Evolutionary conservation across 2,797 vertebrate genomes (phyloP), one percentile per base, ranked within the genome.

Genomic region (Sebastes goodei): DNA sequence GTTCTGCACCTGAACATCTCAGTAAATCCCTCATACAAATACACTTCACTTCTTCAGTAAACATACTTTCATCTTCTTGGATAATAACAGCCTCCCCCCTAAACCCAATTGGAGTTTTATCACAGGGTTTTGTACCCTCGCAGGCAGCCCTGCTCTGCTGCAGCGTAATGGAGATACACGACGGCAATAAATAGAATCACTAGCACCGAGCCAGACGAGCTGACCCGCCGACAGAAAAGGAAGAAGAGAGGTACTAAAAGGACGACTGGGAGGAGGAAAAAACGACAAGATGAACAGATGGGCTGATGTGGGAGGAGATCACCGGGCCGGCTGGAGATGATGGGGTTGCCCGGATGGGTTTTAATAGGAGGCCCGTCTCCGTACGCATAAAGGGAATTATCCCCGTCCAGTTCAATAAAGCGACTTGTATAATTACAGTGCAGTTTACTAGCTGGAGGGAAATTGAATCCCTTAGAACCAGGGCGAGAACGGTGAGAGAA

Each of bases 381-480:
- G 56, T 25, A 60, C 0, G 29, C 55, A 71, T 85, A 73, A 87
- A 89, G 78, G 71, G 80, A 90, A 83, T 88, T 63, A 77, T 74
- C 77, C 75, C 46, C 4, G 21, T 86, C 86, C 80, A 63, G 83
- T 87, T 87, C 83, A 85, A 81, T 88, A 86, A 83, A 88, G 71
- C 76, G 30, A 6, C 84, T 79, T 79, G 86, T 86, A 74, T 90
- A 90, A 90, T 91, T 87, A 92, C 66, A 77, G 78, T 62, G 76
- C 82, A 68, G 87, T 90, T 92, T 91, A 89, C 78, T 71, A 79
- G 86, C 90, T 81, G 62, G 38, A 69, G 85, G 79, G 84, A 86
- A 86, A 89, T 88, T 88, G 82, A 87, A 88, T 89, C 82, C 84
- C 82, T 84, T 53, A 78, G 82, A 87, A 89, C 66, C 12, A 6